Base-by-base conservation (phyloP, 2,113 vertebrate species). In the Neolamprologus kungweensis region DNA sequence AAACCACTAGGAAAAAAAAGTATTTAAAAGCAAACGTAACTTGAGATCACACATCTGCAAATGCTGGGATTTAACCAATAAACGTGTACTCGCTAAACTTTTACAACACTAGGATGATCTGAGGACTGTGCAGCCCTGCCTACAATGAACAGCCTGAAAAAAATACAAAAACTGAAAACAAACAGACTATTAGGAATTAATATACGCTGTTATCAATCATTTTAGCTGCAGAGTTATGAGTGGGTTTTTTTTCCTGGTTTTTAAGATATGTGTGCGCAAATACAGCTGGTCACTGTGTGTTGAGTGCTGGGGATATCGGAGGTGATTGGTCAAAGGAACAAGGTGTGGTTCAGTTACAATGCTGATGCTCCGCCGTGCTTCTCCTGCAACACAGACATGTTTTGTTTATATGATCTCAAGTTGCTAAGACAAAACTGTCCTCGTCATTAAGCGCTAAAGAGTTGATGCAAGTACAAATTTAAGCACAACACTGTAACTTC, bases 291-390 rank as follows among this genome's bases (percentile, higher is more conserved):
- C 83, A 45, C 40, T 71, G 85, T 45, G 83, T 86, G 78, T 63
- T 10, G 82, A 83, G 71, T 23, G 40, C 68, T 68, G 83, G 45
- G 55, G 47, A 58, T 60, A 19, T 79, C 7, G 2, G 81, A 81
- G 82, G 83, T 84, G 88, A n/a, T 51, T 42, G 81, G 51, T 57
- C 21, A 37, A 54, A 88, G 80, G 35, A 58, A 83, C 16, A 53
- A 86, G 53, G 81, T 75, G 37, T 87, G 75, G 78, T 75, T 80
- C 80, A 45, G 85, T 95, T 95, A 95, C 94, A 95, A 93, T 53
- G 93, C 88, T 57, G 95, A 95, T 63, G 94, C 92, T 84, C 95
- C 95, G 3, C 89, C 83, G 17, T 79, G 91, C 84, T 92, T 94
- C 28, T 63, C 95, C 96, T 96, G 88, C 35, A 94, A 93, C 19